Percentiles rank a stretch among this genome's conserved stretches.
phyloP scores from a whole-genome alignment of 2,113 vertebrate species.

The Nematolebias whitei region DNA sequence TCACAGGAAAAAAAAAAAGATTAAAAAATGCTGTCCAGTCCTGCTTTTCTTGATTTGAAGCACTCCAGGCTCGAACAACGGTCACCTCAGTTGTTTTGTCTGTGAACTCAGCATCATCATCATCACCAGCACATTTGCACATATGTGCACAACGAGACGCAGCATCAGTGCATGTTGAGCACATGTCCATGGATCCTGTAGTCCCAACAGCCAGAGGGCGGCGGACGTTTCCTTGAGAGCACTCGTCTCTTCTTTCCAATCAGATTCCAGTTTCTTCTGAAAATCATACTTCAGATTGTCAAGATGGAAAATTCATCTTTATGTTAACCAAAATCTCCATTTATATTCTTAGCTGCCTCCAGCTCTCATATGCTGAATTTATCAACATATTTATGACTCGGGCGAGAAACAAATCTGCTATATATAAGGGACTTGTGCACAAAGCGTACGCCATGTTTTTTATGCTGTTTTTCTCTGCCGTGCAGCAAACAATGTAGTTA shows the following conservation, averaged over 20 bases:
- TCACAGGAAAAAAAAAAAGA: constrained; percentile 22
- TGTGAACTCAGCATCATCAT: constrained; percentile 15
- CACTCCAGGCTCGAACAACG: constrained; percentile 24
- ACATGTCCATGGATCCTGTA: constrained; percentile 38
- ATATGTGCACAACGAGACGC: constrained; percentile 20
- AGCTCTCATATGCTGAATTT: constrained; percentile 28
- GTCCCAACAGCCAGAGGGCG: constrained; percentile 13
- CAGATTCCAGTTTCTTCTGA: constrained; percentile 42
- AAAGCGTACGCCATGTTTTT: constrained; percentile 9
- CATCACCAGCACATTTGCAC: constrained; percentile 9
- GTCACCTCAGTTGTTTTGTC: constrained; percentile 9
- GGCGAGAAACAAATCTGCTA: constrained; percentile 14
- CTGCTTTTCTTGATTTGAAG: constrained; percentile 17
- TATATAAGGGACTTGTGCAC: constrained; percentile 1
- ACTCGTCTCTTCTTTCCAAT: constrained; percentile 28
- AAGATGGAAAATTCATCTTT: constrained; percentile 36
- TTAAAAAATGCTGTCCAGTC: constrained; percentile 25
- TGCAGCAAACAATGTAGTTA: constrained; percentile 61
- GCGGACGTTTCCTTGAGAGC: constrained; percentile 28
- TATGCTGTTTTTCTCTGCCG: not conserved
- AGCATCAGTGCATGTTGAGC: constrained; percentile 30
- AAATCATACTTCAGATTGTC: constrained; percentile 36
- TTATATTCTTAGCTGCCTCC: constrained; percentile 18
- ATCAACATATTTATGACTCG: constrained; percentile 21
- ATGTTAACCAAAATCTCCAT: constrained; percentile 36